Evolutionary conservation across 2,888 invertebrate species (phyloP).

Genomic region (Tetramorium bicarinatum): DNA sequence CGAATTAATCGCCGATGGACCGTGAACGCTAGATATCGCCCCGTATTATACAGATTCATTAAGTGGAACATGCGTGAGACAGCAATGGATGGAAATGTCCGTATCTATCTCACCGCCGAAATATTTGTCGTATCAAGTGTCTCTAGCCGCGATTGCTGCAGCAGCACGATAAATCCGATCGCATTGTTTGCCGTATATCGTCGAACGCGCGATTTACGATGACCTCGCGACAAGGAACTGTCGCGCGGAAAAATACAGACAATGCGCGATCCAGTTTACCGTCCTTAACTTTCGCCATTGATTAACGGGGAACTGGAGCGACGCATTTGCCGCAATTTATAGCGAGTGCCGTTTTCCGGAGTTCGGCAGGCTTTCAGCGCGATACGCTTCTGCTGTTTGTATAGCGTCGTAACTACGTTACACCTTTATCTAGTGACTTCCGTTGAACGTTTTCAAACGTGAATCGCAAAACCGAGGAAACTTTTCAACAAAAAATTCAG

Average conservation of each 20-base stretch:
- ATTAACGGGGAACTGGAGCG: conserved; percentile 44
- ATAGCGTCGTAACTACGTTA: conserved; percentile 40
- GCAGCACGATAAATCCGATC: neutral
- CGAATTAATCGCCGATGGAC: conserved; percentile 5
- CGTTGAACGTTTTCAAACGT: conserved; percentile 15
- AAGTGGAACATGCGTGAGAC: conserved; percentile 3
- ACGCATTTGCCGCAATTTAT: conserved; percentile 51
- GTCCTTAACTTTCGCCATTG: conserved; percentile 49
- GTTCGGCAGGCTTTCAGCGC: conserved; percentile 51
- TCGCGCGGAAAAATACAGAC: conserved; percentile 30
- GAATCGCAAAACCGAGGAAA: neutral
- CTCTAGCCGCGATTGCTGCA: conserved; percentile 1
- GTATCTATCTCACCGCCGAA: neutral
- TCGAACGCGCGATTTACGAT: conserved; percentile 21
- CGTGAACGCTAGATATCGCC: conserved; percentile 22
- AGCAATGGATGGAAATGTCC: neutral
- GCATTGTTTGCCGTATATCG: conserved; percentile 15
- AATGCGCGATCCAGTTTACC: conserved; percentile 35
- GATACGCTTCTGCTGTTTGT: conserved; percentile 45
- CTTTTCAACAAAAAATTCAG: neutral
- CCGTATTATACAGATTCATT: conserved; percentile 23
- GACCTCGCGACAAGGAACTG: conserved; percentile 41
- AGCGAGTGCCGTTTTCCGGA: conserved; percentile 50
- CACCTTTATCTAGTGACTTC: conserved; percentile 27
- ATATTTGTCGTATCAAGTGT: conserved; percentile 31